Evolutionary conservation across 92 coral and sea anemone genomes (phyloP), one percentile per base, ranked within the genome.

Genomic region (Montipora capitata): DNA sequence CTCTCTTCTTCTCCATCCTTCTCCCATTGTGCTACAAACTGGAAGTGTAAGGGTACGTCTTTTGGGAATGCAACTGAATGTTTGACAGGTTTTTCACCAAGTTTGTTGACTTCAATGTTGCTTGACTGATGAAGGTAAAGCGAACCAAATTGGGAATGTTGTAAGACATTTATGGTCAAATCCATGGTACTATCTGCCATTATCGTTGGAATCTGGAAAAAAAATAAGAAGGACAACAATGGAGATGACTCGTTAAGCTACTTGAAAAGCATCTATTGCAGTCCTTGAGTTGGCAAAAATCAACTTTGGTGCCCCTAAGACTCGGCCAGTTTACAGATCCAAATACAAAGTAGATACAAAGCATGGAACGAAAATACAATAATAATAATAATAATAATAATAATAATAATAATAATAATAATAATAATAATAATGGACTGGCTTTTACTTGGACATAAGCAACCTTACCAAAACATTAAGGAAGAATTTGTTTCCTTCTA

Each of bases 11-110:
- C 96, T 14, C 64, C 91, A 2, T 91, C 91, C 56, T 86, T 83
- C 69, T 89, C 92, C 98, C 97, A 97, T 75, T 92, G 96, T 17
- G 89, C 88, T 3, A 97, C 42, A 72, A 96, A 97, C 92, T 98
- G 99, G 65, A 89, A 88, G 48, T 93, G 84, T 44, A 68, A 85
- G 14, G 96, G 94, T 11, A 83, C 94, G 17, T 88, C 91, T 4
- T 91, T 59, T 61, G 95, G 95, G 13, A 85, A 82, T 4, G 78
- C 80, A 1, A 89, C 93, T 15, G 94, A 74, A 59, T 86, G 81
- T 54, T 94, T 92, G 15, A 58, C 78, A 8, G 96, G 95, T 16
- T 82, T 73, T 18, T 92, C 98, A 18, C 68, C 91, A 5, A 90
- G 94, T 18, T 92, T 90, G 64, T 67, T 58, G 78, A 98, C 93